Evolutionary conservation across 2,888 invertebrate species (phyloP), one percentile per base, ranked within the genome.

Genomic region (Parapristionchus giblindavisi): DNA sequence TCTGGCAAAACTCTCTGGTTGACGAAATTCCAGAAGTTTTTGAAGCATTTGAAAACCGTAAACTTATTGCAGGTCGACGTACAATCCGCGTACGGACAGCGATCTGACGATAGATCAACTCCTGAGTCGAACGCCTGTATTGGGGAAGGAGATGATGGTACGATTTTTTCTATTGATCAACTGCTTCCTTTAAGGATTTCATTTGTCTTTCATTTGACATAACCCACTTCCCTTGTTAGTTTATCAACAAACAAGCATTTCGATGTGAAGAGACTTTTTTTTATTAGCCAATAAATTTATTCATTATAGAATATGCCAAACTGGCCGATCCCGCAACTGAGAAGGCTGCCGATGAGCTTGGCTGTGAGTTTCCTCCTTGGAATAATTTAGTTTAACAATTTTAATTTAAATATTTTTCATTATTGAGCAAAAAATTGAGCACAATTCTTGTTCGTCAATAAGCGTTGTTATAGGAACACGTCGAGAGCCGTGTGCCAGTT

Each of bases 401-500:
- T 54, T 54, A 17, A 54, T n/a, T 14, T n/a, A 54, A n/a, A n/a
- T 6, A 6, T 54, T 54, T n/a, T 27, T 27, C n/a, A 6, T 54
- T 24, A 24, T 54, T 17, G 27, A 54, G 56, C 56, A 24, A 17
- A n/a, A n/a, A 17, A 6, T 27, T 54, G 24, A 54, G 17, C n/a
- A 54, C n/a, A 17, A 24, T 54, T 6, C 6, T 17, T 24, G n/a
- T 54, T 6, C 6, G n/a, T 27, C 6, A 6, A 14, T 24, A 14
- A 17, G 6, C n/a, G 6, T 27, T 6, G 6, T n/a, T 61, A 38
- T 43, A 71, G 71, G 71, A 58, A 14, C 43, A 71, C 58, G 21
- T 58, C 0, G 40, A 40, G 1, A n/a, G 40, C 1, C 54, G 71
- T 0, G 51, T 71, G 1, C 71, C 71, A 14, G 14, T 71, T 1